Base-by-base conservation (phyloP, 2,888 invertebrate genomes). In the Pollenia labialis region DNA sequence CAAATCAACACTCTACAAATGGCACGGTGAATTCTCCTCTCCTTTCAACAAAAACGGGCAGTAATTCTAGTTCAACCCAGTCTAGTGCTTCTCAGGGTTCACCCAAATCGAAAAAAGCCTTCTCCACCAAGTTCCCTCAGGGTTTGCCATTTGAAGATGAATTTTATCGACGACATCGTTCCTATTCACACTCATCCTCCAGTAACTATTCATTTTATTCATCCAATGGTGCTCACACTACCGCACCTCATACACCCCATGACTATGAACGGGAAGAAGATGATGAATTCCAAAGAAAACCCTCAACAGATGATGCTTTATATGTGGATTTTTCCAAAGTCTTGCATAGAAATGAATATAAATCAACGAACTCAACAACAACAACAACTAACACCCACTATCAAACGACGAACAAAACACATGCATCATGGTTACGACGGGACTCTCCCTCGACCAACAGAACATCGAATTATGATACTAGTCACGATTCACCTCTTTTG, bases 301-400 rank as follows among this genome's bases (percentile, higher is more conserved):
- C 93, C 77, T 91, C 92, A 79, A 93, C 91, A 82, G 93, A 93
- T 88, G 94, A 93, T 85, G 91, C 93, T 80, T 90, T 93, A 11
- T 94, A 94, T 89, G 93, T 93, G 81, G 93, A 94, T 88, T 94
- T 94, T 88, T 92, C 94, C 72, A 93, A 93, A 89, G 90, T 91
- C 74, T 91, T 93, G 87, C 92, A 90, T 80, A 85, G 85, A 58
- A 85, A 86, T 80, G 89, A 89, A 44, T 87, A 87, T 66, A 84
- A 68, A 71, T 62, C 54, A 52, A 60, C 60, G 1, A 62, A 71
- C 44, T 23, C 9, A 4, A 56, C 58, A 82, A 23, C 18, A 23
- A 23, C 23, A 11, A 60, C 46, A 79, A 80, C 9, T 71, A 62
- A 62, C 44, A 42, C 48, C 42, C 46, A 69, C 48, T 86, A 89